Base-by-base conservation (phyloP, 2,888 invertebrate species). In the Agonum fuliginosum region DNA sequence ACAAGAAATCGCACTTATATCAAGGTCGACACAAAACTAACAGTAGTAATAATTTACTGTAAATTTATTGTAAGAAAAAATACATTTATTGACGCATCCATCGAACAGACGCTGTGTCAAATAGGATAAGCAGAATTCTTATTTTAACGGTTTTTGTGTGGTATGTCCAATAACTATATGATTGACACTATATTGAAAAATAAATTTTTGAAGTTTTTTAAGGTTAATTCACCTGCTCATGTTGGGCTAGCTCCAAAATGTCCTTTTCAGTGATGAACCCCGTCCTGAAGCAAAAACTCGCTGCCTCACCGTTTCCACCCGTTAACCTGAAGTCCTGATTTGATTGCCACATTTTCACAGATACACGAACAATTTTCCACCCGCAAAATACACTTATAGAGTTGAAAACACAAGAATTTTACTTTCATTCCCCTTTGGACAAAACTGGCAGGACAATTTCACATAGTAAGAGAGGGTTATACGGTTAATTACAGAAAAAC, bases 401-500 rank as follows among this genome's bases (percentile, higher is more conserved):
- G 6, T 37, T 10, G 34, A 67, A 41, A 41, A 67, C 67, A 67
- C 67, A 41, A 67, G 24, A 67, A 67, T 67, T 67, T 67, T n/a
- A 67, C 24, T 41, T 12, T 19, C 67, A 30, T 67, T 19, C 67
- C 67, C 67, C 12, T 5, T 2, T n/a, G 22, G 34, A 58, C 48
- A 37, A 51, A 72, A 58, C 37, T 72, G 54, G 10, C 12, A 12
- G 22, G 34, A 69, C 69, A 43, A 46, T 27, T 22, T 70, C 70
- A 70, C 70, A 70, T 70, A 46, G 12, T 70, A 70, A 17, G 70
- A 70, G 24, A 46, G 24, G 48, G 14, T 22, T 46, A 20, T 20
- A 46, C 43, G 43, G 70, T 10, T 17, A 46, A 46, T 70, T 43
- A 70, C 70, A 46, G 41, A 51, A 46, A 58, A 72, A 72, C 51